Evolutionary conservation across 2,797 vertebrate genomes (phyloP).

Genomic region (Orestias chungarensis): DNA sequence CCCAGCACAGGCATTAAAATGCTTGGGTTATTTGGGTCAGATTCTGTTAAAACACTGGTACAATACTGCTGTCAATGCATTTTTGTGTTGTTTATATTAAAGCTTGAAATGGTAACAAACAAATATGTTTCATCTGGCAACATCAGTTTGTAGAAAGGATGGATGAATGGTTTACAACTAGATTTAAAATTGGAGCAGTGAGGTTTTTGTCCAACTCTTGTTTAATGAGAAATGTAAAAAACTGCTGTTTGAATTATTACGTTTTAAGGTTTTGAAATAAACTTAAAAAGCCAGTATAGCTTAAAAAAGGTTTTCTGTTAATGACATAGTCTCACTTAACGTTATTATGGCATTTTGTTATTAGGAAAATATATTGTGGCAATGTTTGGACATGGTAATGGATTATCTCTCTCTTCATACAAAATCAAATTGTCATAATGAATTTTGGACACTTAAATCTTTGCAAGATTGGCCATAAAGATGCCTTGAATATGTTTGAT

Average conservation of each 20-base stretch:
- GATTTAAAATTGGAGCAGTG: background rate
- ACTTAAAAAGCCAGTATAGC: background rate
- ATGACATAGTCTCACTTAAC: background rate
- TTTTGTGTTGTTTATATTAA: background rate
- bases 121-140: background rate
- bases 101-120: background rate
- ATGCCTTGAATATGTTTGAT: no score
- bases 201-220: no score
- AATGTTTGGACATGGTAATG: background rate
- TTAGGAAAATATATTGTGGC: background rate
- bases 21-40: background rate
- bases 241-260: background rate
- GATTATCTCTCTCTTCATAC: background rate
- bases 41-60: background rate
- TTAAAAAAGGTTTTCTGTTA: background rate
- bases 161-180: background rate
- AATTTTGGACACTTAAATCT: background rate
- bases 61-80: background rate
- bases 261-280: background rate
- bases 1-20: background rate
- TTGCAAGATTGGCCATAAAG: background rate
- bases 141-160: background rate
- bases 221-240: background rate
- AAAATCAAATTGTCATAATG: background rate
- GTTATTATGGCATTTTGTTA: no score